Evolutionary conservation across 1,140 invertebrate genomes (phyloP), one percentile per base, ranked within the genome.

Genomic region (Leptinotarsa texana): DNA sequence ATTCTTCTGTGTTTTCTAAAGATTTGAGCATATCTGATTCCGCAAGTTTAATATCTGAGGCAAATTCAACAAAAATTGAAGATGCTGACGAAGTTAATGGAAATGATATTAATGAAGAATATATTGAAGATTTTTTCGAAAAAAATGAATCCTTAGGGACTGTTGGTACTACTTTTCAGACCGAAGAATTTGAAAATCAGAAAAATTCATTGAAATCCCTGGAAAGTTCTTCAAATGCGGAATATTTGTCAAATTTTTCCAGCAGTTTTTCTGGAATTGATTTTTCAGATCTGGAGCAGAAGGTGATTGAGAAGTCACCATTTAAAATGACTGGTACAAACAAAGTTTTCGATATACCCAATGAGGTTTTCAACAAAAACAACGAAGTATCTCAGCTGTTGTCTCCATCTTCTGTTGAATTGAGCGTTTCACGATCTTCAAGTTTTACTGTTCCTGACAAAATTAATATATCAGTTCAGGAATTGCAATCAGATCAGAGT

Each of bases 401-500:
- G 24, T 48, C n/a, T 33, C 47, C 66, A 24, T 22, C n/a, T 69
- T 63, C 73, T 24, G 22, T 75, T 47, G 69, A 75, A 51, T 57
- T 67, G 51, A 75, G 63, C 21, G 63, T 75, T 15, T 75, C 74
- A 62, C 33, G 61, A 13, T 75, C 74, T 48, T 68, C 69, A 27
- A 27, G 21, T 66, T 51, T 72, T 4, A 57, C 11, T 61, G 13
- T 8, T 57, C 51, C 15, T 57, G 51, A 57, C 51, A 57, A 47
- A 42, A 62, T 63, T n/a, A 63, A 57, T 57, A 65, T 22, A 15
- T 68, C 49, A 57, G 48, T 51, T 51, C 67, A 65, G 21, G 63
- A 70, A 63, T n/a, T 47, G 22, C 33, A 75, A 13, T 75, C 74
- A 61, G 75, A 79, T 75, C 51, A 77, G 17, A 79, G 76, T 74